Conservation (phyloP, 2,888 invertebrate genomes). For the Brachylomia viminalis region DNA sequence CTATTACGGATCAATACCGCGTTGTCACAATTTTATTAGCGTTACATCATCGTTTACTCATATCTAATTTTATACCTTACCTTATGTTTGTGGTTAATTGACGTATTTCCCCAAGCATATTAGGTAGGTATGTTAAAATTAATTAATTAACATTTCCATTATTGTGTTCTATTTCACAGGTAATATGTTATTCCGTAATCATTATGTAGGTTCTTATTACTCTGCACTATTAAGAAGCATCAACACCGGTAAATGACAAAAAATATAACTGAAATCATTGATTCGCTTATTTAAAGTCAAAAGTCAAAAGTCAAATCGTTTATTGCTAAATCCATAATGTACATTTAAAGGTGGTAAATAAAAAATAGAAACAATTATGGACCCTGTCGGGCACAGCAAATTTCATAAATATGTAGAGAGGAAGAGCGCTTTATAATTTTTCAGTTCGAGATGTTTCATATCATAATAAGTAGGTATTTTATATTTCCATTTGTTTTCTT, state of each 20-base stretch:
- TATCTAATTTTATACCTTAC: constrained; percentile 37
- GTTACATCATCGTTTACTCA: constrained; percentile 54
- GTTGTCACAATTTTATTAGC: constrained; percentile 14
- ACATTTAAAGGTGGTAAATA: too few species aligned
- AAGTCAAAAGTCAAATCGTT: too few species aligned
- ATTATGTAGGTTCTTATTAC: background rate
- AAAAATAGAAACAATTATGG: too few species aligned
- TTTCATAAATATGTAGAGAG: too few species aligned
- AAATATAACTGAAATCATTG: background rate
- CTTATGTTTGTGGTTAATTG: constrained; percentile 13
- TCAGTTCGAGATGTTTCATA: too few species aligned
- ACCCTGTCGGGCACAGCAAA: too few species aligned
- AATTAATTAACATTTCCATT: background rate
- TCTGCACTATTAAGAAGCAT: background rate
- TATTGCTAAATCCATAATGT: too few species aligned
- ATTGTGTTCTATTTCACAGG: background rate
- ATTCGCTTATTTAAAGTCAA: background rate
- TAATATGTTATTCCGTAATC: background rate
- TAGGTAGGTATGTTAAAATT: too few species aligned
- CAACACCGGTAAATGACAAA: background rate
- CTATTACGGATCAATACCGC: constrained; percentile 41
- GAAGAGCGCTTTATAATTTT: too few species aligned
- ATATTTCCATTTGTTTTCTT: too few species aligned
- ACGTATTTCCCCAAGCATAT: constrained; percentile 12
- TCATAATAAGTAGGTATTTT: too few species aligned